Evolutionary conservation across 1,140 invertebrate species (phyloP).

Genomic region (Apocrypta bakeri): DNA sequence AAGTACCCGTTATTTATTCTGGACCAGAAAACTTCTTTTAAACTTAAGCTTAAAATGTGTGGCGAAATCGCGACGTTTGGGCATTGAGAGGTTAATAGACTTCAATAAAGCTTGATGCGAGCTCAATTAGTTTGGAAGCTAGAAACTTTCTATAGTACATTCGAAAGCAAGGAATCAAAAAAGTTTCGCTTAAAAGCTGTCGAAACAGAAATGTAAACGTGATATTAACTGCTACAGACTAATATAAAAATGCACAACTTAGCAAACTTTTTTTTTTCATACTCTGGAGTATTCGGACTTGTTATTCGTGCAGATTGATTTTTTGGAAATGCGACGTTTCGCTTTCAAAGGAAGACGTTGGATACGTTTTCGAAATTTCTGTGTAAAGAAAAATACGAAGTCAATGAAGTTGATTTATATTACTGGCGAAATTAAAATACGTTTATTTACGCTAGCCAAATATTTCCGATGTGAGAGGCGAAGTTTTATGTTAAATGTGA

Average conservation of each 20-base stretch:
- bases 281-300: not conserved
- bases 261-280: slow-evolving; percentile 8
- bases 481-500: too few relatives aligned
- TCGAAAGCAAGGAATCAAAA: not conserved
- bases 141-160: not conserved
- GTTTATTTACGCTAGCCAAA: too few relatives aligned
- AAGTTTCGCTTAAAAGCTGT: not conserved
- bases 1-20: too few relatives aligned
- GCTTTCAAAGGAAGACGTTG: not conserved
- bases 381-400: not conserved
- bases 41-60: too few relatives aligned
- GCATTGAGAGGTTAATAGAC: too few relatives aligned
- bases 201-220: not conserved
- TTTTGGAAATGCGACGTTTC: not conserved
- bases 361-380: not conserved
- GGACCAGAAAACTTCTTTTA: too few relatives aligned
- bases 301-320: not conserved
- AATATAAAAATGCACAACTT: not conserved
- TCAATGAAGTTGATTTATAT: not conserved
- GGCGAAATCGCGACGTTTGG: too few relatives aligned
- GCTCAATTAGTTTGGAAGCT: not conserved
- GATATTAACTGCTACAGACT: not conserved
- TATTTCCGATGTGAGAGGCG: too few relatives aligned
- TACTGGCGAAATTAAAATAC: too few relatives aligned
- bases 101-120: too few relatives aligned